Conservation (phyloP, 2,797 vertebrate species). For the Tokudaia tokunoshimensis region DNA sequence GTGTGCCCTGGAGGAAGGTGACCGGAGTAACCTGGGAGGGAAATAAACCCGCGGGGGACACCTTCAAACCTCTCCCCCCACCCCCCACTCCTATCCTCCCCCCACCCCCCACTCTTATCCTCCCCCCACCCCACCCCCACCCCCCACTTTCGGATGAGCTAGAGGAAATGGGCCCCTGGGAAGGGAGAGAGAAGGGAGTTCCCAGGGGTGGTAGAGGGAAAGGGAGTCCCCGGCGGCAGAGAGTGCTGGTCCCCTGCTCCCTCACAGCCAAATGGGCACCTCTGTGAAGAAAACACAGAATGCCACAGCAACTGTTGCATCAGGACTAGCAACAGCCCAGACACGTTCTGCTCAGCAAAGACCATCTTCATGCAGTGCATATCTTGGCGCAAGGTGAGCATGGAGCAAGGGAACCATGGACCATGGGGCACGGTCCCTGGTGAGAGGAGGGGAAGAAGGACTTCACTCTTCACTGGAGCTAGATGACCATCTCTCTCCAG, state of each 20-base stretch:
- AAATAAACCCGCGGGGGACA: neutral
- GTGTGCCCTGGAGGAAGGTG: slow-evolving; percentile 63
- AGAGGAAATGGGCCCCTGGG: neutral
- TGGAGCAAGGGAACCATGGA: neutral
- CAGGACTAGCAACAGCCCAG: fast-evolving
- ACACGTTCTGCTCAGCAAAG: neutral
- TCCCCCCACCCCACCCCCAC: neutral
- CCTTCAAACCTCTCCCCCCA: neutral
- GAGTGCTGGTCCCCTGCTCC: neutral
- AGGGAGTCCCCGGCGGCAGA: neutral
- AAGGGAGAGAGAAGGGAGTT: neutral
- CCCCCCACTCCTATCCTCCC: neutral
- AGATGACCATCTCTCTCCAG: neutral
- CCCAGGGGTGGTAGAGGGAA: neutral
- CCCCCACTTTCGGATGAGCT: neutral
- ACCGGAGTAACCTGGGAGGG: neutral
- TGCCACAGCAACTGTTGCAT: slow-evolving; percentile 65
- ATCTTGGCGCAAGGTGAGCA: slow-evolving; percentile 63
- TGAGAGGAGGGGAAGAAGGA: neutral
- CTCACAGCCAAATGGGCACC: neutral
- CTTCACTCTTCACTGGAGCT: neutral
- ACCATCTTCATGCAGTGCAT: slow-evolving; percentile 62
- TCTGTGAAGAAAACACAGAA: neutral
- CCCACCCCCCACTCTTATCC: neutral
- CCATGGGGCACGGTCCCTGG: neutral